Base-by-base conservation (phyloP, 2,888 invertebrate genomes). In the Cheilosia grossa region DNA sequence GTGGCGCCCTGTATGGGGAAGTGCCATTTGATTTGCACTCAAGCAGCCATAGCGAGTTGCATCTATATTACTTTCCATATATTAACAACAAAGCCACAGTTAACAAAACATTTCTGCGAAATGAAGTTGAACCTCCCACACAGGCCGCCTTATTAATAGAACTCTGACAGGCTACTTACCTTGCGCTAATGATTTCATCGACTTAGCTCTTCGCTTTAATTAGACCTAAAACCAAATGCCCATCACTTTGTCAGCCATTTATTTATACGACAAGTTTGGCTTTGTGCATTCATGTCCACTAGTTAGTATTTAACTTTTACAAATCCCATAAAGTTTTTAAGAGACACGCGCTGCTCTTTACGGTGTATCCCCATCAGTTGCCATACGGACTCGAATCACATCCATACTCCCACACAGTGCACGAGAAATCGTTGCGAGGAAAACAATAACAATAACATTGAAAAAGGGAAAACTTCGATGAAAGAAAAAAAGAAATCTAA, bases 381-480 rank as follows among this genome's bases (percentile, higher is more conserved):
- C 19, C 24, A 37, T 37, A 56, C 54, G 53, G 13, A 80, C 70
- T 63, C 53, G 42, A 70, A 53, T 44, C 83, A 13, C 73, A 73
- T 70, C 2, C 24, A 42, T n/a, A 75, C 85, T 77, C 85, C 81
- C 75, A 77, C 85, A 75, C 37, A 82, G 47, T 9, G 5, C 24
- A 72, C 33, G 37, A 51, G 56, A 51, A 51, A 42, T 27, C 37
- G 37, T 44, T 81, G 44, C 70, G 24, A 49, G 19, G 64, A 74
- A 81, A 85, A 85, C 83, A 85, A 85, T 81, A 85, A 85, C 81
- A 85, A 85, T 75, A 85, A 81, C 85, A 85, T 85, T 77, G 85
- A 67, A 77, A 85, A 81, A 77, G 72, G 66, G 72, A 75, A 85
- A 85, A 85, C 33, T 24, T 24, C 7, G 37, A 24, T 49, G 53